Base-by-base conservation (phyloP, 1,140 invertebrate species). In the Caenorhabditis briggsae region DNA sequence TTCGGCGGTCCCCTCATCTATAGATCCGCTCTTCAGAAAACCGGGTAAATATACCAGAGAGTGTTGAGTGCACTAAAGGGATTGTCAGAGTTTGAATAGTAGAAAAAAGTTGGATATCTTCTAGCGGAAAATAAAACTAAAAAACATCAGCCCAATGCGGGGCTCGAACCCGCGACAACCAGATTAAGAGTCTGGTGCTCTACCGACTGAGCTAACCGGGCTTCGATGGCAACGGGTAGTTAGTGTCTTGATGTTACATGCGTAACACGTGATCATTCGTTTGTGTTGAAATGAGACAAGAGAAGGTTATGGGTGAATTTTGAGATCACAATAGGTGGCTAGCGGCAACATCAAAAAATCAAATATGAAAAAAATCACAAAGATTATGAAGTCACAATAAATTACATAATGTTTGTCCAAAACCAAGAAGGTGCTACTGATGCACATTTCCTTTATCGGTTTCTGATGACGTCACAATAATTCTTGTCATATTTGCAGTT, bases 111-210 rank as follows among this genome's bases (percentile, higher is more conserved):
- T 33, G 33, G 33, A 33, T 33, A 33, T 33, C 33, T 33, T 33
- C 33, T 33, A 33, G 33, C n/a, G 3, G 3, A 33, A 33, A 33
- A 33, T 33, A 50, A 48, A 43, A 41, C 78, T n/a, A n/a, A 82
- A 55, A 50, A 50, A 82, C 20, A 82, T 64, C 8, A 91, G 90
- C 90, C 90, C 90, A 90, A 92, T 92, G 90, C 90, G 90, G 90
- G 90, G 90, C 91, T 90, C 90, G 90, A 90, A 91, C 90, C 90
- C 90, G 90, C 91, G 90, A 90, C 90, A 92, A 88, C 90, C 90
- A 90, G 90, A 91, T 90, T 91, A 92, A 91, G 90, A 90, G 90
- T 91, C 90, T 91, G 90, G 89, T 92, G 90, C 90, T 91, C 90
- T 91, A 90, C 90, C 90, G 89, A 90, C 90, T 90, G 90, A 90